Conservation (phyloP, 2,113 vertebrate species). For the Sebastes schlegelii region DNA sequence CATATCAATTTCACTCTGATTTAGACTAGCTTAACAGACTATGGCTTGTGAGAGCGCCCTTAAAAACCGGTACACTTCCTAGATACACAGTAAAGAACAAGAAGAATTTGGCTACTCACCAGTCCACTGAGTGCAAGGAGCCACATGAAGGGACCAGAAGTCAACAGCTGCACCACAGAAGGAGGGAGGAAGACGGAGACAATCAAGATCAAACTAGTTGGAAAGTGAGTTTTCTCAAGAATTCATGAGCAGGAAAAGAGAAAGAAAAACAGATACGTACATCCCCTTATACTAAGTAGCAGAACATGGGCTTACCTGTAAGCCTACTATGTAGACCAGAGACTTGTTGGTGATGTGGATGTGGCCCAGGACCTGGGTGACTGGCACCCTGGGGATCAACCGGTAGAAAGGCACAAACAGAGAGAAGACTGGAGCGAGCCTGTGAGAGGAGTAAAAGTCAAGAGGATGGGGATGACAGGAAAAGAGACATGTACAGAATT, state of each 20-base stretch:
- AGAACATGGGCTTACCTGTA: slow-evolving; percentile 86
- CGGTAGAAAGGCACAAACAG: slow-evolving; percentile 97
- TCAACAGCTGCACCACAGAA: slow-evolving; percentile 78
- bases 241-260: neutral
- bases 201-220: neutral
- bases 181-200: slow-evolving; percentile 1
- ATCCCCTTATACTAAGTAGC: neutral
- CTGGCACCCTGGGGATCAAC: slow-evolving; percentile 92
- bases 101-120: slow-evolving; percentile 85
- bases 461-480: neutral
- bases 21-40: too few relatives aligned
- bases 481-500: neutral
- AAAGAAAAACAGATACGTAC: neutral
- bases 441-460: slow-evolving; percentile 57
- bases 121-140: slow-evolving; percentile 94
- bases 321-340: slow-evolving; percentile 94
- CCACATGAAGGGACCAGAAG: slow-evolving; percentile 95
- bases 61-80: neutral
- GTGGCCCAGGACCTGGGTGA: slow-evolving; percentile 92
- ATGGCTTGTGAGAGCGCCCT: too few relatives aligned
- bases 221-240: neutral
- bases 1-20: too few relatives aligned
- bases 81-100: neutral
- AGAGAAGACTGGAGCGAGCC: slow-evolving; percentile 93
- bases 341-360: slow-evolving; percentile 97